These are phyloP conservation scores for Drosophila hydei DNA, from an alignment of 1,140 invertebrate genomes.

Conservation along the genomic window DNA sequence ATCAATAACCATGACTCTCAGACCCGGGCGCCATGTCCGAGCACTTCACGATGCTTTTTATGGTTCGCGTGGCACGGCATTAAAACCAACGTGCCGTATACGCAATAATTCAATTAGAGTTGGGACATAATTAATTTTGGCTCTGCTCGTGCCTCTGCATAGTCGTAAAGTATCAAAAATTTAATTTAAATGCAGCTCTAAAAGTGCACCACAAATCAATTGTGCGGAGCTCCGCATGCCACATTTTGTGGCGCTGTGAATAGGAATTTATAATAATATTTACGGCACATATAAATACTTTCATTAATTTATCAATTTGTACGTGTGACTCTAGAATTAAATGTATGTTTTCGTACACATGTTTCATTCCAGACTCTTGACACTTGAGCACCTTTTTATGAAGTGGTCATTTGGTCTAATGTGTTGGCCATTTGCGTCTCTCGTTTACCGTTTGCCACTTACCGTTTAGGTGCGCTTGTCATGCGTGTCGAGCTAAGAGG, in stretches of 20 bases:
- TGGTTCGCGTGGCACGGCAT: conserved; percentile 51
- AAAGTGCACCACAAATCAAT: conserved; percentile 9
- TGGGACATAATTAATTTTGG: conserved; percentile 46
- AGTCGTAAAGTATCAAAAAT: conserved; percentile 7
- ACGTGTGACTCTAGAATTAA: too few species aligned
- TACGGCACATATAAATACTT: too few species aligned
- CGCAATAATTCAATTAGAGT: conserved; percentile 61
- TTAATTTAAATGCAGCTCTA: conserved; percentile 16
- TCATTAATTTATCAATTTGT: too few species aligned
- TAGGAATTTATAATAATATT: too few species aligned
- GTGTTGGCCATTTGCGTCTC: neutral
- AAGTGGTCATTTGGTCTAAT: conserved; percentile 10
- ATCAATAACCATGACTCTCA: conserved; percentile 50
- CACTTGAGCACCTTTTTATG: conserved; percentile 3
- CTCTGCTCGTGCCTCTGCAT: neutral
- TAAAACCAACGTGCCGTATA: conserved; percentile 53
- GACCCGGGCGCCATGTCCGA: conserved; percentile 9
- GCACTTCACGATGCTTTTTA: conserved; percentile 41
- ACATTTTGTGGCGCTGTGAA: too few species aligned
- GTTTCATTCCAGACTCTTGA: too few species aligned
- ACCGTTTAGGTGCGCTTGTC: conserved; percentile 26
- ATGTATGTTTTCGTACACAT: too few species aligned
- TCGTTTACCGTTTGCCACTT: too few species aligned
- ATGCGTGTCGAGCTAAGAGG: conserved; percentile 1
- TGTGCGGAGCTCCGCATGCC: neutral